These are phyloP conservation scores for Phenacoccus solenopsis DNA, from an alignment of 1,140 invertebrate genomes.

Conservation along the genomic window DNA sequence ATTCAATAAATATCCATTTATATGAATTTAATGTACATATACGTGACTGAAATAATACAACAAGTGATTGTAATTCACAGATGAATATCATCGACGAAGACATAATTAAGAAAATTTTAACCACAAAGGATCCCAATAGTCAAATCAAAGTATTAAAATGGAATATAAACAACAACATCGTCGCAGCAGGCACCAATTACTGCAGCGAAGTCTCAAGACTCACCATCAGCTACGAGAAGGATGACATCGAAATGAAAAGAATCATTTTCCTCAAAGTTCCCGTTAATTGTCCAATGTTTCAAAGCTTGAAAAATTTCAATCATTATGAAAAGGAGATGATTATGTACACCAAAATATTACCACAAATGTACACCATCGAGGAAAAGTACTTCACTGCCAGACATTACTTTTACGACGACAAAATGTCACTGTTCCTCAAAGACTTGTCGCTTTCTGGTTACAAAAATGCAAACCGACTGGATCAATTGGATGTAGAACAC, in stretches of 20 bases:
- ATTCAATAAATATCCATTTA: too few relatives aligned
- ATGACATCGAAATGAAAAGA: not conserved
- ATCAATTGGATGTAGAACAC: not conserved
- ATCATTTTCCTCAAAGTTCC: not conserved
- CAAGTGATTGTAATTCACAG: too few relatives aligned
- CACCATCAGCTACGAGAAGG: not conserved
- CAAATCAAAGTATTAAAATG: not conserved
- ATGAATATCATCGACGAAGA: not conserved
- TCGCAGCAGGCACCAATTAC: not conserved
- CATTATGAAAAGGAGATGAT: not conserved
- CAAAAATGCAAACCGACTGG: not conserved
- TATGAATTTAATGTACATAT: too few relatives aligned
- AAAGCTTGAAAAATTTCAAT: too few relatives aligned
- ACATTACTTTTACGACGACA: not conserved
- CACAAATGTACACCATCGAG: not conserved
- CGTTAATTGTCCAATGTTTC: not conserved
- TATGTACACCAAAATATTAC: not conserved
- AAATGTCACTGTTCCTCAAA: not conserved
- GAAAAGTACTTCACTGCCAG: not conserved
- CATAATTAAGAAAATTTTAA: not conserved
- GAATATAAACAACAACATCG: not conserved
- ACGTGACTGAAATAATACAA: too few relatives aligned
- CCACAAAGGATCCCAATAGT: not conserved
- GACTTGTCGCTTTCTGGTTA: not conserved
- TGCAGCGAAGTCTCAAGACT: not conserved